These are phyloP conservation scores for Dinomys branickii DNA, from an alignment of 2,113 vertebrate species.

Conservation along the genomic window DNA sequence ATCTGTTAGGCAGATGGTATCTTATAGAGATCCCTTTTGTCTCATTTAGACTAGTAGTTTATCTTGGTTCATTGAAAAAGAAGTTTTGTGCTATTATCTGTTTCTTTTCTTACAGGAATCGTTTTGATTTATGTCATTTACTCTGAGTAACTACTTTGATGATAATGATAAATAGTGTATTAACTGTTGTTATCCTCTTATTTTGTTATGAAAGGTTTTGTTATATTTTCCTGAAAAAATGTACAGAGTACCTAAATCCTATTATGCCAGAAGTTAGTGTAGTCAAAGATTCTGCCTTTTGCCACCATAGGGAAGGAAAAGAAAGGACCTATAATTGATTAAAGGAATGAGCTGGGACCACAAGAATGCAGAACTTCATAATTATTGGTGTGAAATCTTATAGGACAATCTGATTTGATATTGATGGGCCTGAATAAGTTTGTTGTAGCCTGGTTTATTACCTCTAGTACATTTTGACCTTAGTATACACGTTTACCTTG, in stretches of 20 bases:
- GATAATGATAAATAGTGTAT: neutral
- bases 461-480: neutral
- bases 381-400: neutral
- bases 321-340: neutral
- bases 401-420: neutral
- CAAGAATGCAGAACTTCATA: neutral
- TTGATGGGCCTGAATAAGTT: neutral
- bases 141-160: neutral
- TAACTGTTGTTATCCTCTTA: neutral
- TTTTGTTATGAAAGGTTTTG: neutral
- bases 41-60: neutral
- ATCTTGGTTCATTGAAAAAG: neutral
- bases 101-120: neutral
- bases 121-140: neutral
- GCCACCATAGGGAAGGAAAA: neutral
- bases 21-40: neutral
- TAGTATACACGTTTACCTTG: neutral
- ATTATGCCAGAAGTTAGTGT: neutral
- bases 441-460: neutral
- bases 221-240: neutral
- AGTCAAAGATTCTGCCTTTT: neutral
- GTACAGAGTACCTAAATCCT: neutral
- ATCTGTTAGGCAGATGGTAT: neutral
- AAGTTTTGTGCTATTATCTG: neutral
- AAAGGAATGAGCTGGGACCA: neutral